phyloP scores from a whole-genome alignment of 2,113 vertebrate genomes.

The Phodopus roborovskii region DNA sequence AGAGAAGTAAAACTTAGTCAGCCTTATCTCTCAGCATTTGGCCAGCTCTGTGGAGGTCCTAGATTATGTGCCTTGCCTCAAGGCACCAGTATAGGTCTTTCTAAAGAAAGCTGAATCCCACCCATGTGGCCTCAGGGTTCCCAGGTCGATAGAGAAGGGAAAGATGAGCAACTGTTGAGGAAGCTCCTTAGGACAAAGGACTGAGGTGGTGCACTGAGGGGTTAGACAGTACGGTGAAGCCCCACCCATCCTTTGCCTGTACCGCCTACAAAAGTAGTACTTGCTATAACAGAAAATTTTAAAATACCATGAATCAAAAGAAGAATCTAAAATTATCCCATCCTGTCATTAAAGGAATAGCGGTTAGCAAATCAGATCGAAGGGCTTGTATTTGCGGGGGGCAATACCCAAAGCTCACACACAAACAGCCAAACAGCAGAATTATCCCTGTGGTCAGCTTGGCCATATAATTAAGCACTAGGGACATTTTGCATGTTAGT shows the following conservation, averaged over 20 bases:
- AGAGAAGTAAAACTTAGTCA: background rate
- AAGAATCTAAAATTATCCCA: background rate
- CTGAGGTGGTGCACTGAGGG: background rate
- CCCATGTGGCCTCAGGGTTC: background rate
- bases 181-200: background rate
- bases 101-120: background rate
- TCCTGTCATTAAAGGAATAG: background rate
- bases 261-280: background rate
- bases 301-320: background rate
- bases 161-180: background rate
- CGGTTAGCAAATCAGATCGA: background rate
- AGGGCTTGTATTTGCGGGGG: background rate
- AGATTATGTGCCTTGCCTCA: conserved; percentile 22
- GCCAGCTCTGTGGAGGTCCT: background rate
- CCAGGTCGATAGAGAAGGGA: background rate
- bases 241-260: background rate
- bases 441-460: background rate
- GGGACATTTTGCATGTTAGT: background rate
- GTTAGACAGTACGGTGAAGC: background rate
- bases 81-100: background rate
- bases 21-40: conserved; percentile 16
- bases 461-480: background rate
- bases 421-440: background rate
- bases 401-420: background rate
- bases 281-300: background rate